A percentile compares a stretch with the other conserved stretches of the same genome.
phyloP scores from a whole-genome alignment of 2,113 vertebrate species.

The Paraplagusia blochii region DNA sequence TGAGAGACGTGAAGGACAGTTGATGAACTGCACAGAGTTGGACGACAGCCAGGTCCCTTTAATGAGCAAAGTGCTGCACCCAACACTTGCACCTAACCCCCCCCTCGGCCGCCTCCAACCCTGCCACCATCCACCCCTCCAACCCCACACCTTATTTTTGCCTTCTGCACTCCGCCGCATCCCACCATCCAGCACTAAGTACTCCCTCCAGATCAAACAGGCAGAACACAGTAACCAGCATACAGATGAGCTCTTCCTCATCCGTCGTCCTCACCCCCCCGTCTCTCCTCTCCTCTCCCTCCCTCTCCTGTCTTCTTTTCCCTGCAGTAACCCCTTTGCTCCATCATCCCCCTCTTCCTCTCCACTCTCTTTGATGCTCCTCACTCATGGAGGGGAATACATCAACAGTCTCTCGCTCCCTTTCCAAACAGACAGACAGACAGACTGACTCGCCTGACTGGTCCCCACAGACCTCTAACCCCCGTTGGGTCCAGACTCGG shows the following conservation, averaged over 20 bases:
- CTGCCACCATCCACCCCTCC: slow-evolving; percentile 7
- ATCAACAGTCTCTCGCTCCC: slow-evolving; percentile 28
- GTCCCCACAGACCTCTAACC: too few relatives aligned
- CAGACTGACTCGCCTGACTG: neutral
- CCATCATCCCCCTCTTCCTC: slow-evolving; percentile 2
- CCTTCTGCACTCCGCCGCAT: slow-evolving; percentile 54
- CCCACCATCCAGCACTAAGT: slow-evolving; percentile 64
- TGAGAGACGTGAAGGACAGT: slow-evolving; percentile 68
- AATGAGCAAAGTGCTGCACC: slow-evolving; percentile 71
- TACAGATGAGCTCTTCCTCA: slow-evolving; percentile 69
- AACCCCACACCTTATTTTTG: slow-evolving; percentile 61
- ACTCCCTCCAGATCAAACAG: slow-evolving; percentile 72
- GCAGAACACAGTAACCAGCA: slow-evolving; percentile 69
- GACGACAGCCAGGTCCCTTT: slow-evolving; percentile 70
- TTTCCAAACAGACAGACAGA: slow-evolving; percentile 38
- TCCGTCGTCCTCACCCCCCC: slow-evolving; percentile 26
- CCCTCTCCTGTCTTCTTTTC: slow-evolving; percentile 51
- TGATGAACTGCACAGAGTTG: slow-evolving; percentile 72
- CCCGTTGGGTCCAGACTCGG: too few relatives aligned
- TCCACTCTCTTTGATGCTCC: slow-evolving; percentile 33
- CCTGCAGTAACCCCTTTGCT: slow-evolving; percentile 55
- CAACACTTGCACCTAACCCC: slow-evolving; percentile 64
- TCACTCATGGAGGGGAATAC: slow-evolving; percentile 35
- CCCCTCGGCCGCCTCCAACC: neutral
- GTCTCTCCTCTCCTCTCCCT: slow-evolving; percentile 10